Conservation (phyloP, 2,888 invertebrate genomes). For the Atrina japonica region DNA sequence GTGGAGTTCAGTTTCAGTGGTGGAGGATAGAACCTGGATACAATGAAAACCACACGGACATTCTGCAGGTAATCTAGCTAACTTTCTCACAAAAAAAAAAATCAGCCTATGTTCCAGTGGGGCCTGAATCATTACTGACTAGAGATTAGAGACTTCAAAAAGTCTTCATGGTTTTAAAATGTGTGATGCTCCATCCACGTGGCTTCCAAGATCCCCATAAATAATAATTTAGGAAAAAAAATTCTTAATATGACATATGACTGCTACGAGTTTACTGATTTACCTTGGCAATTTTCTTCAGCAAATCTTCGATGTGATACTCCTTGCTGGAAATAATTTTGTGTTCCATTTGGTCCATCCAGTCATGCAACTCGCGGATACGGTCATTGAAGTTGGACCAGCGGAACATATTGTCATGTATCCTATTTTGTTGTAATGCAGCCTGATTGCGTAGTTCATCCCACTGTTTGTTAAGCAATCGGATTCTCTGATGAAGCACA, state of each 20-base stretch:
- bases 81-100: too few species aligned
- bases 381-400: conserved; percentile 71
- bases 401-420: conserved; percentile 68
- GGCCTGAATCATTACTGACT: too few species aligned
- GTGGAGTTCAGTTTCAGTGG: too few species aligned
- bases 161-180: too few species aligned
- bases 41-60: too few species aligned
- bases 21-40: too few species aligned
- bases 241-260: not conserved
- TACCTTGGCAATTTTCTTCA: conserved; percentile 75
- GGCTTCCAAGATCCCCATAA: too few species aligned
- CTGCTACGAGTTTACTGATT: not conserved
- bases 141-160: too few species aligned
- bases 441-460: conserved; percentile 75
- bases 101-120: too few species aligned
- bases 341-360: conserved; percentile 73
- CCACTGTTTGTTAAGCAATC: conserved; percentile 79
- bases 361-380: conserved; percentile 67
- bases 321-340: conserved; percentile 69
- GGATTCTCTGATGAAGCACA: conserved; percentile 75
- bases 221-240: too few species aligned
- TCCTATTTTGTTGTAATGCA: conserved; percentile 60
- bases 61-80: too few species aligned
- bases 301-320: conserved; percentile 76
- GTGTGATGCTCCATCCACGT: too few species aligned